These are phyloP conservation scores for Rhombomys opimus DNA, from an alignment of 2,113 vertebrate genomes.

Conservation along the genomic window DNA sequence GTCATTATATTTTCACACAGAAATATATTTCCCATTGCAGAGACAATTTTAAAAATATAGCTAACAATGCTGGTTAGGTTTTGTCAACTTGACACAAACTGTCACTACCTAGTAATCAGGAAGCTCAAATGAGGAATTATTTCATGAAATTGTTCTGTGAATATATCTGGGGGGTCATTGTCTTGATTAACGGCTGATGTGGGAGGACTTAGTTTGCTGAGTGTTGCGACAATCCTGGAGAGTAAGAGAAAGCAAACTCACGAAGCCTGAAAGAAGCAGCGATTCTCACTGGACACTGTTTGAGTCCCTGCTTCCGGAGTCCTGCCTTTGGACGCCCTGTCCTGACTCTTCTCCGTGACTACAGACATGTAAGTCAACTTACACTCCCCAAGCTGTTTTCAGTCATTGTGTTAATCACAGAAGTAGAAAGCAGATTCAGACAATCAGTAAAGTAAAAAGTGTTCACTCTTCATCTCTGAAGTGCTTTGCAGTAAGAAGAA, in stretches of 20 bases:
- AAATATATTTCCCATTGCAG: slow-evolving; percentile 7
- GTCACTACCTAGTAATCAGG: not conserved
- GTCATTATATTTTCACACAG: not conserved
- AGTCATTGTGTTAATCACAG: not conserved
- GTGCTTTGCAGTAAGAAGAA: not conserved
- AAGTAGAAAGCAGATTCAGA: not conserved
- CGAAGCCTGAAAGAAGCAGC: not conserved
- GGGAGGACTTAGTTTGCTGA: no score
- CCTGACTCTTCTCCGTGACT: not conserved
- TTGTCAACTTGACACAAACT: not conserved
- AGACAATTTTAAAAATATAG: not conserved
- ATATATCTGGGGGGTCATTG: not conserved
- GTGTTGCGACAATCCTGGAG: not conserved
- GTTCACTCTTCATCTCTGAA: slow-evolving; percentile 20
- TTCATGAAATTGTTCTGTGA: not conserved
- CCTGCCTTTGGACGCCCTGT: not conserved
- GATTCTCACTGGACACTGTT: not conserved
- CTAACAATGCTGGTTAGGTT: not conserved
- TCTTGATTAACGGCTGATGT: not conserved
- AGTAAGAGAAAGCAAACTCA: not conserved
- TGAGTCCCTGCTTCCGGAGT: no score
- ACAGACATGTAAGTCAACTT: not conserved
- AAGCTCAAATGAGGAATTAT: not conserved
- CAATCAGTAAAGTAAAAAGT: not conserved
- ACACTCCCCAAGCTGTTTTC: no score